Conservation (phyloP, 2,888 invertebrate genomes). For the Elysia crispata region DNA sequence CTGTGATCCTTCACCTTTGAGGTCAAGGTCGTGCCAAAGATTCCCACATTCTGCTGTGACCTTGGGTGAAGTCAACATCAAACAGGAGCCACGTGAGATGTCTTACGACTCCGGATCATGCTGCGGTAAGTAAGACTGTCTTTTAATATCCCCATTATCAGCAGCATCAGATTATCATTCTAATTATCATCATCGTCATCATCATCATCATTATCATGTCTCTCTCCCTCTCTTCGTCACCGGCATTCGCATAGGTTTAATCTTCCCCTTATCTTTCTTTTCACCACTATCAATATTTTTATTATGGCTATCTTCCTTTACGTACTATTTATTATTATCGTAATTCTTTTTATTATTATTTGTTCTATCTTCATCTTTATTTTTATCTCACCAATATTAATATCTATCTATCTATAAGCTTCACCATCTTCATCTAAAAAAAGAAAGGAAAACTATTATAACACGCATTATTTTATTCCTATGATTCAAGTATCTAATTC, state of each 20-base stretch:
- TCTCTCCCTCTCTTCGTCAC: constrained; percentile 26
- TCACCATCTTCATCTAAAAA: too few relatives aligned
- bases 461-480: too few relatives aligned
- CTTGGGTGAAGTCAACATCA: constrained; percentile 58
- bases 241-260: neutral
- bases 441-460: too few relatives aligned
- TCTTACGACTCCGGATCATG: constrained; percentile 60
- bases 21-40: constrained; percentile 27
- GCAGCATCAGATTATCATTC: too few relatives aligned
- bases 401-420: too few relatives aligned
- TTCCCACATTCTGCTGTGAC: constrained; percentile 16
- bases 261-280: constrained; percentile 11
- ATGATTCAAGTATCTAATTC: too few relatives aligned
- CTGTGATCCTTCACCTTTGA: constrained; percentile 26
- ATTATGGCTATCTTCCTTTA: neutral
- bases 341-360: too few relatives aligned
- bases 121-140: constrained; percentile 47
- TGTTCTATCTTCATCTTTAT: too few relatives aligned
- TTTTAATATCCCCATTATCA: neutral
- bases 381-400: too few relatives aligned
- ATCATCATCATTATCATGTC: constrained; percentile 10
- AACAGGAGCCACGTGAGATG: constrained; percentile 67
- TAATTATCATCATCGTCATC: neutral
- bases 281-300: neutral
- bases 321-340: too few relatives aligned